Base-by-base conservation (phyloP, 1,140 invertebrate genomes). In the Lepidurus arcticus region DNA sequence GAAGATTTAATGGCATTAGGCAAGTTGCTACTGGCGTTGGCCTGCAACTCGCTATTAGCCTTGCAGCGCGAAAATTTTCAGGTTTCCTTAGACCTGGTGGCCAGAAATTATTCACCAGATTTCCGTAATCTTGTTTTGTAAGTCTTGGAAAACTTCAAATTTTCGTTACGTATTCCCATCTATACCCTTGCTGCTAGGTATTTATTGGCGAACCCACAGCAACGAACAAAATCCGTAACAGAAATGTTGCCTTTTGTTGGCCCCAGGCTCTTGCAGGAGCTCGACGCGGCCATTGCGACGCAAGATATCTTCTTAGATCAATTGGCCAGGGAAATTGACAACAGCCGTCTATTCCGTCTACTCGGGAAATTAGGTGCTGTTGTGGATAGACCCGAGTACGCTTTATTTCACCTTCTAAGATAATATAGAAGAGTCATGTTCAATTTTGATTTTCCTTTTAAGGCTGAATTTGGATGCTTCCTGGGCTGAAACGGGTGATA, bases 201-300 rank as follows among this genome's bases (percentile, higher is more conserved):
- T 85, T 87, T 96, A 82, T 87, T 95, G 81, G 90, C 92, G 13
- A 89, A 84, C 13, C 21, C 88, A 81, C 90, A 89, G 85, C 85
- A 83, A 79, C 83, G 89, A 78, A 87, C 91, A 81, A 90, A 93
- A 82, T 93, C 90, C 81, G 92, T 99, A 21, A 96, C 95, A 81
- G 97, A 99, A 87, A 88, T 98, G 79, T 98, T 99, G 97, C 97
- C 97, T 10, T 98, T 98, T 95, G 98, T 99, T 83, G 97, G 97
- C 47, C 96, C 96, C 9, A 87, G 96, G 80, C 98, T 98, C 86
- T 99, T 98, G 84, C 95, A 92, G 5, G 95, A 98, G 86, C 87
- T 98, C 81, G 97, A 99, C 85, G 90, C 93, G 5, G 88, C 94
- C 8, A 94, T 97, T 82, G 87, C 92, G 65, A 90, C 93, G 76